Base-by-base conservation (phyloP, 2,113 vertebrate genomes). In the Lucifuga dentata region DNA sequence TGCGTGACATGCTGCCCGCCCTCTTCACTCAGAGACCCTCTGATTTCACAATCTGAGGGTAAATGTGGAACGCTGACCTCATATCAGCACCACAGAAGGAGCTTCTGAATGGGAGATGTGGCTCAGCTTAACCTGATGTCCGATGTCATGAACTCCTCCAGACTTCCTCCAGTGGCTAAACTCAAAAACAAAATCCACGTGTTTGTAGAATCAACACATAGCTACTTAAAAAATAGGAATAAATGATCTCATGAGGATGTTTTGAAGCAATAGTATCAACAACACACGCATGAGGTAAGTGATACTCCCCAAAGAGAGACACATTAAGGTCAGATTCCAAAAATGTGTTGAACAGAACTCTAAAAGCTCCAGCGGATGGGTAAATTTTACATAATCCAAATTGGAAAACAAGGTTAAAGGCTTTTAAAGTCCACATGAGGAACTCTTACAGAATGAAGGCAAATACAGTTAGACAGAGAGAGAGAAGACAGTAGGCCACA, bases 401-500 rank as follows among this genome's bases (percentile, higher is more conserved):
- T 29, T 29, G 26, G 26, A 7, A 29, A 29, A 7, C 7, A 29
- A 29, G 7, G 26, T 5, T 29, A 29, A 29, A 29, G 7, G 26
- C 26, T 29, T 29, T 29, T 29, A 29, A 29, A 29, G 26, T 29
- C 3, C 3, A 29, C 26, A 29, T 7, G 7, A 29, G 26, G 26
- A 29, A 7, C 3, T 29, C 26, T 7, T 51, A 41, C 43, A 69
- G 51, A 40, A 77, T 83, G 84, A 11, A 36, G 17, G 19, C 32
- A 73, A 77, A 86, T 19, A 76, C 60, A 86, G 74, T 77, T 80
- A 60, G 11, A 76, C 26, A 62, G 52, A 80, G 48, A 81, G 58
- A 65, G 36, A 69, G 71, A 44, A 62, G 40, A 89, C 83, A 89
- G 83, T 36, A 11, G 77, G 13, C 17, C 73, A 67, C 80, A 90